Evolutionary conservation across 2,113 vertebrate species (phyloP), one percentile per base, ranked within the genome.

Genomic region (Limanda limanda): DNA sequence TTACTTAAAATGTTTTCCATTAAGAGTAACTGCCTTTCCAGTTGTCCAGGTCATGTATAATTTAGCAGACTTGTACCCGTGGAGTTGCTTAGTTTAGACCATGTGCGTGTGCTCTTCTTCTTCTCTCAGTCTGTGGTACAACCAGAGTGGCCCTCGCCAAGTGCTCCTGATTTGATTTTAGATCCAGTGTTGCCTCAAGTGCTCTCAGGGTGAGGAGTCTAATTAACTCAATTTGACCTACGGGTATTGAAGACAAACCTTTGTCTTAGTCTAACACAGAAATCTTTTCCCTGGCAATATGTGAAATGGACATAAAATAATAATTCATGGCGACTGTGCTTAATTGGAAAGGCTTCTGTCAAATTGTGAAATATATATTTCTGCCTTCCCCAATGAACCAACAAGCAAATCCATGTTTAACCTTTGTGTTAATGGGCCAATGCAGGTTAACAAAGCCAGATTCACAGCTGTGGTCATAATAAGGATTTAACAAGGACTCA

Each of bases 41-140:
- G 68, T 74, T 82, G 52, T 88, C 66, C 66, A 64, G 24, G 21
- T 73, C 40, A 81, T 91, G 14, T 69, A 91, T 89, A 84, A 90
- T 90, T 85, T 20, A 91, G 24, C 57, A 68, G 78, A 51, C 78
- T 80, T 69, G 62, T 83, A n/a, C 58, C 56, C 3, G 5, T 74
- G 31, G 15, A 68, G 63, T 64, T 78, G 27, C 24, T 75, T 80
- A 55, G 68, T 57, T 70, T 17, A 40, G 45, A 68, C 75, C 6
- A 8, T 25, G 52, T 42, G 61, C 23, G 45, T 42, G 61, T 67
- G 9, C 25, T 74, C 42, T 62, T 63, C 35, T 31, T 25, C 0
- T 20, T 51, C 47, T 73, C 23, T 71, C 57, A 18, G 63, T 78
- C 65, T 56, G 12, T 20, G 18, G 55, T 60, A 48, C 57, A 70